Evolutionary conservation across 1,140 invertebrate genomes (phyloP), one percentile per base, ranked within the genome.

Genomic region (Diabrotica virgifera): DNA sequence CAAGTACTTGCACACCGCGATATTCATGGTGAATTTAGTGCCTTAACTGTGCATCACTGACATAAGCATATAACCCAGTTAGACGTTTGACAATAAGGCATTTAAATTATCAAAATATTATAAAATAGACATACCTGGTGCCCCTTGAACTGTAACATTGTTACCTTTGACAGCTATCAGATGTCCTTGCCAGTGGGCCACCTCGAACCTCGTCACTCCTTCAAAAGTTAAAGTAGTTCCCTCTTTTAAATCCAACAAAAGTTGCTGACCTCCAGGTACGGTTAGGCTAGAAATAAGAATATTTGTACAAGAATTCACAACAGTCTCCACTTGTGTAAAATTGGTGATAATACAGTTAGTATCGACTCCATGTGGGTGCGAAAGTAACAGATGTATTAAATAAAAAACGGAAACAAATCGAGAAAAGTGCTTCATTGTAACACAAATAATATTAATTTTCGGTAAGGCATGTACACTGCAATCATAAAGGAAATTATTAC

Each of bases 271-370:
- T 11, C 40, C 60, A 13, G 60, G 60, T n/a, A 62, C 60, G 0
- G 8, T 8, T 12, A 62, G 24, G 35, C 12, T 40, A 5, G 11
- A 13, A 9, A 62, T 12, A 36, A 62, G n/a, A 12, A 62, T 54
- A n/a, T 62, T 40, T 7, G n/a, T 62, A 35, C 60, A 62, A 24
- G 36, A 53, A 40, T n/a, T 53, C 35, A 62, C n/a, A n/a, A 62
- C 60, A 6, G 11, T 55, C 12, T 52, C 6, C 7, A 62, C 60
- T 53, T 62, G 52, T 9, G 50, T 14, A 51, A 52, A 62, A 9
- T 38, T 35, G 13, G 50, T 52, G 10, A 62, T 62, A 13, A 51
- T 54, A 40, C 60, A 62, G 51, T 38, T 36, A 11, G 5, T 46
- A 12, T 24, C 59, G 12, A 36, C 24, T 10, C 5, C 36, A 58